Evolutionary conservation across 2,888 invertebrate species (phyloP).

Genomic region (Hypomecis atomaria): DNA sequence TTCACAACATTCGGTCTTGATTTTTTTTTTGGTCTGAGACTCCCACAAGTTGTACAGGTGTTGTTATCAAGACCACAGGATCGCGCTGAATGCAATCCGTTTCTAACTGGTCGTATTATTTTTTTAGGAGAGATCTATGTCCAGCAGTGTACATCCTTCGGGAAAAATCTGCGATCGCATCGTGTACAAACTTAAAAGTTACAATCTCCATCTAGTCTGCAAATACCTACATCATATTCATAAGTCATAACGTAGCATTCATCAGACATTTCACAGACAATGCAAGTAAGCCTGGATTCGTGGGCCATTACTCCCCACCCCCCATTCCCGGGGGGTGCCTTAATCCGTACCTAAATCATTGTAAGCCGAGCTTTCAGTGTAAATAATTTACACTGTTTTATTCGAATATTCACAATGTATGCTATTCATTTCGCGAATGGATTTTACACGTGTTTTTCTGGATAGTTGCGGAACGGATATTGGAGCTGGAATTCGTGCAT

Average conservation of each 20-base stretch:
- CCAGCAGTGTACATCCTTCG: no score
- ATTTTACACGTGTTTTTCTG: conserved; percentile 18
- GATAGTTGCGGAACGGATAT: conserved; percentile 12
- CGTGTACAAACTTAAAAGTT: no score
- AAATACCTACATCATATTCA: conserved; percentile 11
- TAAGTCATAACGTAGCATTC: conserved; percentile 18
- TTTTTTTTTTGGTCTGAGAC: no score
- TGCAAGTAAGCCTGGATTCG: conserved; percentile 25
- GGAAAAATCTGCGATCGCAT: no score
- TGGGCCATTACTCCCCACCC: conserved; percentile 19
- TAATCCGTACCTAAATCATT: conserved; percentile 41
- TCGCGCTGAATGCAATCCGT: no score
- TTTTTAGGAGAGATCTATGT: no score
- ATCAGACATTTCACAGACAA: conserved; percentile 19
- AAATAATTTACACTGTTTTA: conserved; percentile 41
- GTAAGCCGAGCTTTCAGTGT: conserved; percentile 40
- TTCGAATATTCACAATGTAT: conserved; percentile 25
- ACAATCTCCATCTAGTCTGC: no score
- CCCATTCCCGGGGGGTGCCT: conserved; percentile 19
- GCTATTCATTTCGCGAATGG: conserved; percentile 11
- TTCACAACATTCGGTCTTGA: no score
- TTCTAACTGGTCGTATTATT: no score
- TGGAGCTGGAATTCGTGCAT: background rate
- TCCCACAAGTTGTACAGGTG: no score
- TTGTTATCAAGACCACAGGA: no score